phyloP scores from a whole-genome alignment of 2,797 vertebrate genomes.

The Acanthurus tractus region DNA sequence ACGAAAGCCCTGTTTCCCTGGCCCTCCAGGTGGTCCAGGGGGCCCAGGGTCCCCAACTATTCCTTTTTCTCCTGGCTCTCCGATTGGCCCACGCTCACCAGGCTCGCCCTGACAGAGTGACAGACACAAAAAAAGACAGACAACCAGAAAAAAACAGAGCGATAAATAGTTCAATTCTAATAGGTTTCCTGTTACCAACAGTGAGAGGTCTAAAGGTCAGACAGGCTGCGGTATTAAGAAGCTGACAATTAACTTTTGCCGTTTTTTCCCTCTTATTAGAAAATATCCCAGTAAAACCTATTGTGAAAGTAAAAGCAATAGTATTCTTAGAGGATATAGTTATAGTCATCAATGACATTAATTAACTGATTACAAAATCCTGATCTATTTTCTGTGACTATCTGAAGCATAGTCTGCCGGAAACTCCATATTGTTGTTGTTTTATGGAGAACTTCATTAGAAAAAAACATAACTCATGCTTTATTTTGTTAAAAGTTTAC shows the following conservation, averaged over 20 bases:
- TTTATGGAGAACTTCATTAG: not conserved
- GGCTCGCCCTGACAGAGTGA: slow-evolving; percentile 86
- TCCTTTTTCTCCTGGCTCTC: slow-evolving; percentile 93
- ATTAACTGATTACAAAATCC: not conserved
- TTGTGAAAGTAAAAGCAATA: not conserved
- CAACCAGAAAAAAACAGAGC: not conserved
- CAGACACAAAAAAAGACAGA: slow-evolving; percentile 7
- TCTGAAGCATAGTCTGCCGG: not conserved
- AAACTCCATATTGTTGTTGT: not conserved
- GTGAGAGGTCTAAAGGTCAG: not conserved
- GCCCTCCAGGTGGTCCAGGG: slow-evolving; percentile 84
- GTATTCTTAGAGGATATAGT: no score
- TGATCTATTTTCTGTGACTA: slow-evolving; percentile 3
- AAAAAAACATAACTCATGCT: slow-evolving; percentile 7
- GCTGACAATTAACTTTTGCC: not conserved
- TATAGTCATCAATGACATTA: not conserved
- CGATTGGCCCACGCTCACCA: slow-evolving; percentile 89
- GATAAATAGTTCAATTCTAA: slow-evolving; percentile 12
- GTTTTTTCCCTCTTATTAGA: not conserved
- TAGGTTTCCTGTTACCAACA: slow-evolving; percentile 14
- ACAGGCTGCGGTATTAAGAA: not conserved
- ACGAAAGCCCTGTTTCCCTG: slow-evolving; percentile 89
- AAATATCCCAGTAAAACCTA: not conserved
- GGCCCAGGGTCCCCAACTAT: slow-evolving; percentile 87
- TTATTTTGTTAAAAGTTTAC: slow-evolving; percentile 78